A percentile compares a stretch with the other conserved stretches of the same genome.
Conservation (phyloP, 2,113 vertebrate genomes). For the Thalassarche chlororhynchos region DNA sequence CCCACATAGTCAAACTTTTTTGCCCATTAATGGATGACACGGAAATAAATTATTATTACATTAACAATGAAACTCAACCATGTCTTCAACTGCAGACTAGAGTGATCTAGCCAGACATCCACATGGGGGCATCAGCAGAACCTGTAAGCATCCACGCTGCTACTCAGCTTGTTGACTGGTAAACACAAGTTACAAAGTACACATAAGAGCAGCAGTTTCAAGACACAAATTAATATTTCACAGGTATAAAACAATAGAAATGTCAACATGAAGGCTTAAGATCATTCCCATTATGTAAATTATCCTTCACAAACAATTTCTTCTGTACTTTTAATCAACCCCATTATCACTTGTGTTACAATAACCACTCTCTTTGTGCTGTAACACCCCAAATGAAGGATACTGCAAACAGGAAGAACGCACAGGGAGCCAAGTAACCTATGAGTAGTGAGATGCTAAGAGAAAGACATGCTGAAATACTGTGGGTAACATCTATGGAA, state of each 20-base stretch:
- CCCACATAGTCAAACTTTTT: not conserved
- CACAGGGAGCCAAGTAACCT: not conserved
- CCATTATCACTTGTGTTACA: not conserved
- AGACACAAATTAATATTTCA: not conserved
- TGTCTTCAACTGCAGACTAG: not conserved
- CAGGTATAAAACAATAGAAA: not conserved
- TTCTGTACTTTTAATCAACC: not conserved
- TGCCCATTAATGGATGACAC: not conserved
- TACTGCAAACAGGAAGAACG: not conserved
- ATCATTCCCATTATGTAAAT: not conserved
- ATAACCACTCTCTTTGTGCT: not conserved
- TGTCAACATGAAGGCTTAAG: not conserved
- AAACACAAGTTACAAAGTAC: not conserved
- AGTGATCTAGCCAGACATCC: not conserved
- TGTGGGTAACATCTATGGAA: not conserved
- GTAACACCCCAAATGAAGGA: not conserved
- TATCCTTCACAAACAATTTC: not conserved
- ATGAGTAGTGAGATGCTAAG: not conserved
- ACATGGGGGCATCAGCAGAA: slow-evolving; percentile 34
- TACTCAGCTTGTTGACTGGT: not conserved
- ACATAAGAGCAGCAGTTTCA: not conserved
- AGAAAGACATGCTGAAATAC: not conserved
- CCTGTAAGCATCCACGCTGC: not conserved
- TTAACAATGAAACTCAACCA: not conserved
- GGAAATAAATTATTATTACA: not conserved